Percentiles rank a stretch among this genome's conserved stretches.
Evolutionary conservation across 2,113 vertebrate genomes (phyloP).

Genomic region (Mola mola): DNA sequence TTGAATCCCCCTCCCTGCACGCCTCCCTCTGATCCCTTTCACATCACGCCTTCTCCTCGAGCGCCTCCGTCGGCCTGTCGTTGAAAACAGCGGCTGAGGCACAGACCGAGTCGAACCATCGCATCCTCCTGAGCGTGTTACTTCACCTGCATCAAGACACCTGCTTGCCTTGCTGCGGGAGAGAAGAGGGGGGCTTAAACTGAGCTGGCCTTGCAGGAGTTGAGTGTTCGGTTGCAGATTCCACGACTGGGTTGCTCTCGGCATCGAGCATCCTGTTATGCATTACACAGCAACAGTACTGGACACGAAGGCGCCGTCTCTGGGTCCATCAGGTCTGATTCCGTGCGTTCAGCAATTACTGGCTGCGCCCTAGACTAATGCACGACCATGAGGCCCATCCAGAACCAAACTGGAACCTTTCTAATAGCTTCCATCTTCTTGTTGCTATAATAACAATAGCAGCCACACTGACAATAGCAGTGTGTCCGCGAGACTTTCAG

Average conservation of each 20-base stretch:
- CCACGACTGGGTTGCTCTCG: too few species aligned
- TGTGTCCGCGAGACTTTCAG: conserved; percentile 13
- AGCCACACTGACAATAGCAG: conserved; percentile 36
- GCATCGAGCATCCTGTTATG: conserved; percentile 17
- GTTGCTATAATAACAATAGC: conserved; percentile 46
- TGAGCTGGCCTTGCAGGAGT: too few species aligned
- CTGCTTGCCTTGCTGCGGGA: too few species aligned
- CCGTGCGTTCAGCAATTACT: conserved; percentile 19
- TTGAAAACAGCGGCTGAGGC: too few species aligned
- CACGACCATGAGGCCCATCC: conserved; percentile 22
- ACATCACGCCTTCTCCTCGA: conserved; percentile 4
- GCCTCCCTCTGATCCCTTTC: conserved; percentile 6
- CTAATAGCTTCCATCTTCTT: conserved; percentile 39
- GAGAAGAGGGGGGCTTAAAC: too few species aligned
- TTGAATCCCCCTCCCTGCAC: background rate
- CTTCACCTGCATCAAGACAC: too few species aligned
- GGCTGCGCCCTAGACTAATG: conserved; percentile 23
- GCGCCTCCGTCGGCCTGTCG: conserved; percentile 13
- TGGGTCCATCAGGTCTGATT: conserved; percentile 9
- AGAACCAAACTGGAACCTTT: conserved; percentile 36
- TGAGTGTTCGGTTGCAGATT: too few species aligned
- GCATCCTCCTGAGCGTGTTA: background rate
- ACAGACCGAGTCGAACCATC: too few species aligned
- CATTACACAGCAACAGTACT: conserved; percentile 5
- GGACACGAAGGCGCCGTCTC: conserved; percentile 30